Percentiles rank a stretch among this genome's conserved stretches.
phyloP scores from a whole-genome alignment of 2,113 vertebrate species.

The Perccottus glenii region DNA sequence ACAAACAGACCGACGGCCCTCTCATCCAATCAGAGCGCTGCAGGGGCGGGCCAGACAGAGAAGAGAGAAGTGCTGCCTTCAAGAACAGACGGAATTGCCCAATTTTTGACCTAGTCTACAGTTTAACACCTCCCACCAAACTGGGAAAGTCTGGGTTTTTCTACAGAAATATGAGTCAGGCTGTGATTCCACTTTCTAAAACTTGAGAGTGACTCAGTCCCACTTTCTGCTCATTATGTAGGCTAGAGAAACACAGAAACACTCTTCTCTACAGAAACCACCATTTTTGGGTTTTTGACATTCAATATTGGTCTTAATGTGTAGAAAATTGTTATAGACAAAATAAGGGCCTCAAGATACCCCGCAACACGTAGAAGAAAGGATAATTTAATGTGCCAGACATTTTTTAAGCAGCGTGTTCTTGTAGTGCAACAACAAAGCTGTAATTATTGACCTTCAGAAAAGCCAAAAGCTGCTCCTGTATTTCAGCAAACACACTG shows the following conservation, averaged over 20 bases:
- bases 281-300: too few species aligned
- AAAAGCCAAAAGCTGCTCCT: too few species aligned
- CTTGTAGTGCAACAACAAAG: too few species aligned
- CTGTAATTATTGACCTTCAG: too few species aligned
- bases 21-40: conserved; percentile 59
- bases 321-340: too few species aligned
- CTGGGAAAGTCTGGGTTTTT: conserved; percentile 6
- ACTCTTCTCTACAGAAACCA: conserved; percentile 1
- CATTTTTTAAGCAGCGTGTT: too few species aligned
- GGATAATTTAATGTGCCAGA: too few species aligned
- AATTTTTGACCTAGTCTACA: background rate
- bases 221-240: background rate
- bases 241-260: background rate
- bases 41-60: conserved; percentile 26
- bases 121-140: background rate
- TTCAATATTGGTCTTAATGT: too few species aligned
- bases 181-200: background rate
- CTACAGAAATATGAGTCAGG: background rate
- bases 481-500: background rate
- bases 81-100: conserved; percentile 29
- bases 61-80: conserved; percentile 47
- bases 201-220: background rate
- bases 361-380: too few species aligned
- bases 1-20: conserved; percentile 42
- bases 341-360: too few species aligned